These are phyloP conservation scores for Colletes latitarsis DNA, from an alignment of 1,140 invertebrate genomes.

Conservation along the genomic window DNA sequence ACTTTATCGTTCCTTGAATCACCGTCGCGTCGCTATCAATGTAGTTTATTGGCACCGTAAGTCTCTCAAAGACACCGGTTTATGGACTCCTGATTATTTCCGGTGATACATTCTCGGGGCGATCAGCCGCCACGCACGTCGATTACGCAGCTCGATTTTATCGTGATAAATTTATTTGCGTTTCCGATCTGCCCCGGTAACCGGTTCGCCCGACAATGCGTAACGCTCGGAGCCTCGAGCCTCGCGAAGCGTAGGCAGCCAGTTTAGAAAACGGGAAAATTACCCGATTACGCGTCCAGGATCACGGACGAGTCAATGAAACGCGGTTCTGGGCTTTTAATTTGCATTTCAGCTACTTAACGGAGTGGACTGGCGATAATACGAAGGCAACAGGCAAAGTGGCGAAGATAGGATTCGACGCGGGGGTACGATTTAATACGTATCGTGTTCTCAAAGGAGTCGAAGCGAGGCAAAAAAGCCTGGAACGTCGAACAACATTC, in stretches of 20 bases:
- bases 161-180: slow-evolving; percentile 40
- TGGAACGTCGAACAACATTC: no score
- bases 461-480: no score
- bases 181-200: slow-evolving; percentile 14
- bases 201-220: slow-evolving; percentile 30
- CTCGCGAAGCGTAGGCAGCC: neutral
- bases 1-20: slow-evolving; percentile 16
- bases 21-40: neutral
- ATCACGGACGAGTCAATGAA: neutral
- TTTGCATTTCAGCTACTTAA: neutral
- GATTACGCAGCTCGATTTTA: slow-evolving; percentile 41
- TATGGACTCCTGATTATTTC: slow-evolving; percentile 29
- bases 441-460: no score
- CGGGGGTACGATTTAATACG: no score
- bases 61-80: slow-evolving; percentile 7
- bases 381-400: no score
- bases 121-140: slow-evolving; percentile 10
- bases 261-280: slow-evolving; percentile 6
- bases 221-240: neutral
- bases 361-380: no score
- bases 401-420: no score
- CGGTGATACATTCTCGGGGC: slow-evolving; percentile 3
- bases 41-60: slow-evolving; percentile 6
- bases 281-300: neutral
- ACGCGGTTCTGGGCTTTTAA: neutral